Evolutionary conservation across 2,113 vertebrate genomes (phyloP).

Genomic region (Plecotus auritus): DNA sequence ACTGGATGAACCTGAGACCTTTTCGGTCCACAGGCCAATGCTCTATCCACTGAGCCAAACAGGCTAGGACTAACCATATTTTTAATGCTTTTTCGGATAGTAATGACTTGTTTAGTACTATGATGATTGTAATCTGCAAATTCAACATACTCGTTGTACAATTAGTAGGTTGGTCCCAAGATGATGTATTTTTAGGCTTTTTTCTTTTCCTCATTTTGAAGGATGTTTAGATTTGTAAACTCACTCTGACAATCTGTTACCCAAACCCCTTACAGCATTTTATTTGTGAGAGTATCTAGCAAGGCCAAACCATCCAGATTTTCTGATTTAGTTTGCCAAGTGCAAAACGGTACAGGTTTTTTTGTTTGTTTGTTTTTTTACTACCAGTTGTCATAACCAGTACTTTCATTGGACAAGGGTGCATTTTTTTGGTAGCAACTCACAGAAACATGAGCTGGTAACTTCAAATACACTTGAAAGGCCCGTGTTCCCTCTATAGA

Average conservation of each 20-base stretch:
- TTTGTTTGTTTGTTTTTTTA: neutral
- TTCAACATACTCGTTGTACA: neutral
- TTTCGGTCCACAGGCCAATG: too few relatives aligned
- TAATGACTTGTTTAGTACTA: neutral
- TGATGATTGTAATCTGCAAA: neutral
- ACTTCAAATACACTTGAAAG: neutral
- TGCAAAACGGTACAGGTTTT: conserved; percentile 7
- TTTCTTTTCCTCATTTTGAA: conserved; percentile 43
- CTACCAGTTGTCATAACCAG: neutral
- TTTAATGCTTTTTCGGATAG: neutral
- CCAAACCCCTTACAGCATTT: neutral
- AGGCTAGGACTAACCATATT: neutral
- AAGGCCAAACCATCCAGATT: conserved; percentile 58
- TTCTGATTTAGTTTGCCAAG: conserved; percentile 40
- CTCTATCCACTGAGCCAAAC: too few relatives aligned
- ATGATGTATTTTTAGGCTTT: conserved; percentile 41
- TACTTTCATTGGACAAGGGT: neutral
- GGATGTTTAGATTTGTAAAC: conserved; percentile 37
- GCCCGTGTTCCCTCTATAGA: neutral
- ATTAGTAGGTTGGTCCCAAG: neutral
- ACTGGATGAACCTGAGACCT: too few relatives aligned
- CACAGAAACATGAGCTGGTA: neutral
- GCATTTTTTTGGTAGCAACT: neutral
- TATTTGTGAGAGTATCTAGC: conserved; percentile 5
- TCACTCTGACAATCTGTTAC: conserved; percentile 43